phyloP scores from a whole-genome alignment of 2,113 vertebrate genomes.

The Oryzias woworae region DNA sequence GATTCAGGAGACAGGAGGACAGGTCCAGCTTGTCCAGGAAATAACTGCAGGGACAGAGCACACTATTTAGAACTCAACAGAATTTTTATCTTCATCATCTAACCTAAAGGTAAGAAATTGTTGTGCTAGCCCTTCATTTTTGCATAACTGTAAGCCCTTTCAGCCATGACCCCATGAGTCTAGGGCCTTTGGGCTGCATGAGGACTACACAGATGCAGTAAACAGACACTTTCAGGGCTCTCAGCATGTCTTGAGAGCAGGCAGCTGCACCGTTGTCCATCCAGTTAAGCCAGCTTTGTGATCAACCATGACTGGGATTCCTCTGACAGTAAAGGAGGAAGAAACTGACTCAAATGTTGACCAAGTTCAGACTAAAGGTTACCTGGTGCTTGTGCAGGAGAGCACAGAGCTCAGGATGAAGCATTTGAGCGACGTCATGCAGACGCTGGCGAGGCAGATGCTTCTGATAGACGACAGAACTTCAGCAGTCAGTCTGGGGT shows the following conservation, averaged over 20 bases:
- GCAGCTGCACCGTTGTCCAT: no score
- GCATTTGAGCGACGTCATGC: slow-evolving; percentile 93
- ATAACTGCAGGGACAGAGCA: slow-evolving; percentile 37
- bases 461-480: slow-evolving; percentile 82
- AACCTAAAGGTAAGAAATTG: no score
- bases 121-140: no score
- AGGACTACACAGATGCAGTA: no score
- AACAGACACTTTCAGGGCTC: no score
- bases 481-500: slow-evolving; percentile 86
- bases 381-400: slow-evolving; percentile 74
- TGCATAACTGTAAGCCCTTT: no score
- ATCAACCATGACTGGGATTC: no score
- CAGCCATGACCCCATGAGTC: no score
- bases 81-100: neutral
- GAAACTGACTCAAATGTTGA: neutral
- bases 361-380: slow-evolving; percentile 32
- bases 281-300: no score
- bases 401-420: slow-evolving; percentile 85
- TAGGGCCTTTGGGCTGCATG: no score
- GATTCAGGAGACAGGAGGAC: slow-evolving; percentile 87
- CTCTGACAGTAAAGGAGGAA: neutral
- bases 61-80: neutral
- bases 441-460: slow-evolving; percentile 82
- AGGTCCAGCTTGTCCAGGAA: slow-evolving; percentile 86
- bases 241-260: no score